These are phyloP conservation scores for Teinopalpus imperialis DNA, from an alignment of 2,888 invertebrate genomes.

Conservation along the genomic window DNA sequence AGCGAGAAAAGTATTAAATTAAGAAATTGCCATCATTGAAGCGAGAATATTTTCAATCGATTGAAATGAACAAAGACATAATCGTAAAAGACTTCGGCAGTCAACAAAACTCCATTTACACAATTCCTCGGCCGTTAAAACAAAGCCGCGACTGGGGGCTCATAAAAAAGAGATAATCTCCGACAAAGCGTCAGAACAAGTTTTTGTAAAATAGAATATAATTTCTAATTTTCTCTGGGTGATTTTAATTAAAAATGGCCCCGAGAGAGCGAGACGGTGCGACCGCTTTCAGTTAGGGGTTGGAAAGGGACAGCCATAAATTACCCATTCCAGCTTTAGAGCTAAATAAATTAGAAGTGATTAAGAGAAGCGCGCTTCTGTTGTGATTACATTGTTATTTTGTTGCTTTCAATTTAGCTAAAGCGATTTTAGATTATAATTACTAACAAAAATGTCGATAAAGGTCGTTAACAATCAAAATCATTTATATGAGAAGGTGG, in stretches of 20 bases:
- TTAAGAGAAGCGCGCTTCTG: slow-evolving; percentile 79
- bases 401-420: slow-evolving; percentile 52
- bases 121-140: slow-evolving; percentile 74
- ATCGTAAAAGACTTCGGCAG: slow-evolving; percentile 59
- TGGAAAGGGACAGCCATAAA: slow-evolving; percentile 73
- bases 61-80: slow-evolving; percentile 71
- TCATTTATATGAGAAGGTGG: neutral
- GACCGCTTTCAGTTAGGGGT: slow-evolving; percentile 48
- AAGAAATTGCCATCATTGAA: slow-evolving; percentile 29
- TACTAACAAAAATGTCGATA: slow-evolving; percentile 5
- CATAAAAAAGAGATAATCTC: slow-evolving; percentile 81
- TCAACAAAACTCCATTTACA: slow-evolving; percentile 67
- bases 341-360: slow-evolving; percentile 82
- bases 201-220: slow-evolving; percentile 82
- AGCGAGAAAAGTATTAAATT: too few species aligned
- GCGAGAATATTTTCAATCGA: slow-evolving; percentile 59
- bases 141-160: slow-evolving; percentile 74
- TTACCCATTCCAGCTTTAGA: slow-evolving; percentile 68
- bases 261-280: slow-evolving; percentile 67
- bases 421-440: slow-evolving; percentile 28
- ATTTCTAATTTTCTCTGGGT: slow-evolving; percentile 81
- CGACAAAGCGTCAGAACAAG: slow-evolving; percentile 78
- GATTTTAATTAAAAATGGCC: slow-evolving; percentile 82
- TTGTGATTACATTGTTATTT: slow-evolving; percentile 64
- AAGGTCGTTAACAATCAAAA: neutral